Percentiles rank a stretch among this genome's conserved stretches.
phyloP scores from a whole-genome alignment of 2,113 vertebrate species.

The Serinus canaria region DNA sequence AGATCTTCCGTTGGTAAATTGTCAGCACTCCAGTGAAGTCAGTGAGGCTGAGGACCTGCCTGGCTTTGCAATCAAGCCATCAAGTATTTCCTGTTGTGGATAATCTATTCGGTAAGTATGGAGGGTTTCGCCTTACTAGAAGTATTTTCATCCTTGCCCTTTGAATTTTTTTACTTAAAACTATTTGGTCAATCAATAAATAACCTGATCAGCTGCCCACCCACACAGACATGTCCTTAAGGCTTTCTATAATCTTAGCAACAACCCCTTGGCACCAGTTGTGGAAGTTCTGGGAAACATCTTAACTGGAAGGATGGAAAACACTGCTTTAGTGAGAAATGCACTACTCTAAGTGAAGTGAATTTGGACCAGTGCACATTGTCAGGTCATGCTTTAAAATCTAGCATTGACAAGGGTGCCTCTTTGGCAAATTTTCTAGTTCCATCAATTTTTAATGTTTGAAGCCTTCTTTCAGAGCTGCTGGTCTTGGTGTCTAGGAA shows the following conservation, averaged over 20 bases:
- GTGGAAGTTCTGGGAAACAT: conserved; percentile 39
- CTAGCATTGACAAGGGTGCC: background rate
- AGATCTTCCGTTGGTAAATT: conserved; percentile 20
- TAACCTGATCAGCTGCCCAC: conserved; percentile 8
- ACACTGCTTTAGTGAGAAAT: background rate
- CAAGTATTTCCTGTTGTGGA: conserved; percentile 32
- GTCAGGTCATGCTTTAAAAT: background rate
- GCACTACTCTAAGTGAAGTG: background rate
- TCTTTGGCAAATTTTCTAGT: background rate
- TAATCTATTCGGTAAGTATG: background rate
- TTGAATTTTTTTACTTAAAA: conserved; percentile 7
- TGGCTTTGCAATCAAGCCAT: conserved; percentile 21
- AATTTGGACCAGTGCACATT: background rate
- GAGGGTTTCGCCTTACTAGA: conserved; percentile 18
- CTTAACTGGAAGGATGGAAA: background rate
- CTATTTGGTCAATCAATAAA: conserved; percentile 36
- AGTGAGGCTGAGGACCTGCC: background rate
- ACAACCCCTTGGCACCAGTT: conserved; percentile 19
- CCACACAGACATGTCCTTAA: background rate
- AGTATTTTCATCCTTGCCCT: conserved; percentile 9
- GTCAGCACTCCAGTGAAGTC: background rate
- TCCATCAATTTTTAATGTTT: background rate
- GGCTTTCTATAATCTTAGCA: background rate
- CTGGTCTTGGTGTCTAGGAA: background rate
- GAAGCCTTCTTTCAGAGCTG: background rate